phyloP scores from a whole-genome alignment of 1,140 invertebrate genomes.

The Drosophila santomea region DNA sequence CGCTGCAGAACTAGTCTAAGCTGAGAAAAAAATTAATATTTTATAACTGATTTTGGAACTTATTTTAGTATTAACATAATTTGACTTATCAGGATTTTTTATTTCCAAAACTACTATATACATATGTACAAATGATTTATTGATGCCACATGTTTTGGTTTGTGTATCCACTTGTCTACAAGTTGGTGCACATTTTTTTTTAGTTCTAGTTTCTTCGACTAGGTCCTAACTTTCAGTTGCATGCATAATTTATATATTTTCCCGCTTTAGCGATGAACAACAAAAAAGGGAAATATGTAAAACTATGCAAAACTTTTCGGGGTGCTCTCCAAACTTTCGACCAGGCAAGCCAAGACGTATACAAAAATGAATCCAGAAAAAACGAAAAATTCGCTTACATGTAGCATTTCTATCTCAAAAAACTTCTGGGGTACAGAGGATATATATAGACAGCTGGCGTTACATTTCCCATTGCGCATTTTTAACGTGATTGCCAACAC shows the following conservation, averaged over 20 bases:
- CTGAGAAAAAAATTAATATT: too few species aligned
- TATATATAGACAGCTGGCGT: constrained; percentile 62
- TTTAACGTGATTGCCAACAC: constrained; percentile 69
- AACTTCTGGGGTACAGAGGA: neutral
- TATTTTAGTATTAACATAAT: too few species aligned
- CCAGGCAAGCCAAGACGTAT: constrained; percentile 18
- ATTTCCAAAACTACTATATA: neutral
- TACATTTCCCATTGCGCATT: constrained; percentile 71
- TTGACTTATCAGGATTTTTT: too few species aligned
- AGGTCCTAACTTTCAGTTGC: constrained; percentile 64
- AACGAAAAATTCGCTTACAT: constrained; percentile 43
- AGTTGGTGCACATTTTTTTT: constrained; percentile 57
- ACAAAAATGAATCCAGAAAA: constrained; percentile 62
- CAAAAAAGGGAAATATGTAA: constrained; percentile 61
- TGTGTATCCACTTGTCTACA: constrained; percentile 25
- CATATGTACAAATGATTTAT: neutral
- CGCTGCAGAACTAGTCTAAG: too few species aligned
- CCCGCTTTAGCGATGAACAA: constrained; percentile 51
- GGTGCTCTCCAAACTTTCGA: constrained; percentile 45
- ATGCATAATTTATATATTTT: constrained; percentile 82
- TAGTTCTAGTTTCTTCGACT: constrained; percentile 28
- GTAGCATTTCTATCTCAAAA: constrained; percentile 28
- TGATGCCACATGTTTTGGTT: neutral
- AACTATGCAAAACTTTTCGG: constrained; percentile 76
- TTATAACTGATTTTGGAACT: too few species aligned